A percentile compares a stretch with the other conserved stretches of the same genome.
Conservation (phyloP, 2,888 invertebrate genomes). For the Iselma pallidipennis region DNA sequence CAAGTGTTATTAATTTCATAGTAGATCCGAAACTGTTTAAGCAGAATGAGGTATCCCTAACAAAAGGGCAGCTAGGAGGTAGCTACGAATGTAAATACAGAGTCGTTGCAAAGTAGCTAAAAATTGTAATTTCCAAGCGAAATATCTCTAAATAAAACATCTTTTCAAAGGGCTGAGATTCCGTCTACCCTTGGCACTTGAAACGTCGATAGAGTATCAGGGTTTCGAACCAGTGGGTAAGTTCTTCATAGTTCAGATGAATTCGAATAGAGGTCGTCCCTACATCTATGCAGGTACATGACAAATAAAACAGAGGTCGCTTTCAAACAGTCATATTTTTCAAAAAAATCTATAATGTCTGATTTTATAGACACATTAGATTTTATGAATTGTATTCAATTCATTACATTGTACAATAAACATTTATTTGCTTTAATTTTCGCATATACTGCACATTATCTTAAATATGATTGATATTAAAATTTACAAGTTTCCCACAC, state of each 20-base stretch:
- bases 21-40: too few relatives aligned
- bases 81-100: too few relatives aligned
- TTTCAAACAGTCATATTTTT: neutral
- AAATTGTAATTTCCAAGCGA: too few relatives aligned
- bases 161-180: too few relatives aligned
- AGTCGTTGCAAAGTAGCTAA: too few relatives aligned
- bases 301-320: neutral
- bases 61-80: too few relatives aligned
- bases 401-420: neutral
- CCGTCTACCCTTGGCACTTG: too few relatives aligned
- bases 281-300: neutral
- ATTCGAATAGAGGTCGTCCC: neutral
- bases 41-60: too few relatives aligned
- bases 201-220: too few relatives aligned
- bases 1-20: too few relatives aligned
- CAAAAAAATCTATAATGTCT: neutral
- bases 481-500: neutral
- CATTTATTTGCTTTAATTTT: neutral
- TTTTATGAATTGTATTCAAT: constrained; percentile 3
- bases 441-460: neutral
- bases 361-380: neutral
- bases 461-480: neutral
- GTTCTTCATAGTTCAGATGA: neutral
- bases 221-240: neutral
- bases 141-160: too few relatives aligned